Conservation (phyloP, 2,888 invertebrate genomes). For the Dastarcus helophoroides region DNA sequence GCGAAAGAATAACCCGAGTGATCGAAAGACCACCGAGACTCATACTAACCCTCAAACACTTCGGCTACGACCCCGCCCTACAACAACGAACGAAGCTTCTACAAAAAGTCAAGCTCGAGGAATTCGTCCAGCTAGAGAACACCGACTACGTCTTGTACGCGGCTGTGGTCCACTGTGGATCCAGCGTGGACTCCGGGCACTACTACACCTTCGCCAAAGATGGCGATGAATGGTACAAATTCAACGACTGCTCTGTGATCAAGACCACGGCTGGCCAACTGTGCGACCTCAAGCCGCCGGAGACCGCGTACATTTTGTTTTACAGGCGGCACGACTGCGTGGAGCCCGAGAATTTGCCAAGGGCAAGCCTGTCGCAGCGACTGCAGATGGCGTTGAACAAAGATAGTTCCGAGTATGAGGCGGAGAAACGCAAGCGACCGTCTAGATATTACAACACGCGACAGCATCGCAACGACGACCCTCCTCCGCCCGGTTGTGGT, state of each 20-base stretch:
- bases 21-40: conserved; percentile 65
- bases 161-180: conserved; percentile 75
- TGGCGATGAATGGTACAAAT: conserved; percentile 60
- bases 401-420: conserved; percentile 28
- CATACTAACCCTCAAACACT: conserved; percentile 70
- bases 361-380: conserved; percentile 22
- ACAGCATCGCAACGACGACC: conserved; percentile 39
- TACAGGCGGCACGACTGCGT: conserved; percentile 41
- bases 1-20: conserved; percentile 57
- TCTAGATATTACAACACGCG: conserved; percentile 18
- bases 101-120: conserved; percentile 33
- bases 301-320: conserved; percentile 76
- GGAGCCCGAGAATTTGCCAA: conserved; percentile 26
- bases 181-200: conserved; percentile 75
- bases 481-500: conserved; percentile 43
- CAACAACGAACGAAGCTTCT: conserved; percentile 65
- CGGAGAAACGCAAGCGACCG: conserved; percentile 23
- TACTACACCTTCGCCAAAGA: conserved; percentile 76
- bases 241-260: conserved; percentile 68
- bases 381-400: conserved; percentile 27
- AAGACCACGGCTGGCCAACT: conserved; percentile 48
- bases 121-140: conserved; percentile 45
- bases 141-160: conserved; percentile 64
- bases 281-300: conserved; percentile 52
- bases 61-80: conserved; percentile 58